Conservation (phyloP, 2,888 invertebrate species). For the Drosophila neutralis region DNA sequence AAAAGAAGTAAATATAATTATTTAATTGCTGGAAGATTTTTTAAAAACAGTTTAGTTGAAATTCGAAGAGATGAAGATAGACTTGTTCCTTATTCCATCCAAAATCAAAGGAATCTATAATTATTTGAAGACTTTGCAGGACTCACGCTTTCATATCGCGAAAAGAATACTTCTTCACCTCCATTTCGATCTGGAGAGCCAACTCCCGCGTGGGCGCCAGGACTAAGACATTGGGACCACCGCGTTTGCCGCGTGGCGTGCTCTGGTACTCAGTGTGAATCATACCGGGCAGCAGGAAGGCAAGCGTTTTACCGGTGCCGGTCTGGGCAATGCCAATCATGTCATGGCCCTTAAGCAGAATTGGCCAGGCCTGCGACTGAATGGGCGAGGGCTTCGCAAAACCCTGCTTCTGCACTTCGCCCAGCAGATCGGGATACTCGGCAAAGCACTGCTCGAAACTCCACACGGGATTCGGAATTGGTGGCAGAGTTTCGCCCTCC, state of each 20-base stretch:
- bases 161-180: conserved; percentile 95
- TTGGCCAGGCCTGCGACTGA: conserved; percentile 97
- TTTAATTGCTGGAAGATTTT: not conserved
- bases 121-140: not conserved
- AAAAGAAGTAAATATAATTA: not conserved
- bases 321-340: conserved; percentile 98
- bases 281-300: conserved; percentile 95
- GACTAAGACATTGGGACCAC: conserved; percentile 94
- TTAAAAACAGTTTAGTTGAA: not conserved
- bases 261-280: conserved; percentile 96
- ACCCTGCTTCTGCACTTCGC: conserved; percentile 91
- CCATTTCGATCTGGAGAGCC: conserved; percentile 96
- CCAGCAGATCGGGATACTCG: conserved; percentile 92
- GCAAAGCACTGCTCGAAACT: conserved; percentile 94
- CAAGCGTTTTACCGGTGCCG: conserved; percentile 97
- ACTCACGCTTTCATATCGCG: conserved; percentile 92
- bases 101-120: not conserved
- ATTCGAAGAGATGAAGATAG: not conserved
- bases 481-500: conserved; percentile 79
- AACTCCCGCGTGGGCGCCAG: conserved; percentile 97
- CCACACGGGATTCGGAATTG: conserved; percentile 84
- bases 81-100: not conserved
- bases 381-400: conserved; percentile 95
- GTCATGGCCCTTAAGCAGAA: conserved; percentile 95
- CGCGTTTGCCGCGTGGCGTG: conserved; percentile 89